These are phyloP conservation scores for Ptilonorhynchus violaceus DNA, from an alignment of 2,113 vertebrate genomes.

Conservation along the genomic window DNA sequence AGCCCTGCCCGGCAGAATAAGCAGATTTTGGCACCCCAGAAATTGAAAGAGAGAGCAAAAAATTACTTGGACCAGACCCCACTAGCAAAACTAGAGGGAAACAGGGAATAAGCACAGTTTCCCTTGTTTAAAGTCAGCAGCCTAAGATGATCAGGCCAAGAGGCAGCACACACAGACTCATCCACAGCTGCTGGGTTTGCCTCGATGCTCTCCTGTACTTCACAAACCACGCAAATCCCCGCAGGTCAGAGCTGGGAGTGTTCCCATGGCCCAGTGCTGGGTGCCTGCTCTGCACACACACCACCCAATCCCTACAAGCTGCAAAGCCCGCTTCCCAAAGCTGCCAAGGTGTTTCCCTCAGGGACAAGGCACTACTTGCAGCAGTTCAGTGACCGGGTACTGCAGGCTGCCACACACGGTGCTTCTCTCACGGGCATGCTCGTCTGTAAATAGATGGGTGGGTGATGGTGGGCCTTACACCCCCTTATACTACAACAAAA, in stretches of 20 bases:
- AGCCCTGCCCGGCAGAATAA: neutral
- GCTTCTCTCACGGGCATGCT: accelerated
- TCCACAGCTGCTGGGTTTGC: neutral
- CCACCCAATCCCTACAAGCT: accelerated
- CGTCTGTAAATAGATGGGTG: neutral
- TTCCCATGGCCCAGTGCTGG: neutral
- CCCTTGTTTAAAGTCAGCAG: neutral
- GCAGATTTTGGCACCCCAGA: neutral
- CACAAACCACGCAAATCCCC: neutral
- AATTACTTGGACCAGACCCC: neutral
- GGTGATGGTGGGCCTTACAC: neutral
- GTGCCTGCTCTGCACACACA: neutral
- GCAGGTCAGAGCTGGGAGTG: neutral
- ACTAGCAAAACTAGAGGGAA: neutral
- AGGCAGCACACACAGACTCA: neutral
- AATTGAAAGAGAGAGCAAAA: neutral
- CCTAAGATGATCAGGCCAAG: neutral
- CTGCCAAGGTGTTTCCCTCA: accelerated
- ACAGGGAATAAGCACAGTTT: neutral
- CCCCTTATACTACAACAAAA: neutral
- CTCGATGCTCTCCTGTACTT: neutral
- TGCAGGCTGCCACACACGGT: neutral
- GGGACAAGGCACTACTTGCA: neutral
- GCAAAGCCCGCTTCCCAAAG: neutral
- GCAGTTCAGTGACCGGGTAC: neutral